Base-by-base conservation (phyloP, 1,140 invertebrate species). In the Drosophila sproati region DNA sequence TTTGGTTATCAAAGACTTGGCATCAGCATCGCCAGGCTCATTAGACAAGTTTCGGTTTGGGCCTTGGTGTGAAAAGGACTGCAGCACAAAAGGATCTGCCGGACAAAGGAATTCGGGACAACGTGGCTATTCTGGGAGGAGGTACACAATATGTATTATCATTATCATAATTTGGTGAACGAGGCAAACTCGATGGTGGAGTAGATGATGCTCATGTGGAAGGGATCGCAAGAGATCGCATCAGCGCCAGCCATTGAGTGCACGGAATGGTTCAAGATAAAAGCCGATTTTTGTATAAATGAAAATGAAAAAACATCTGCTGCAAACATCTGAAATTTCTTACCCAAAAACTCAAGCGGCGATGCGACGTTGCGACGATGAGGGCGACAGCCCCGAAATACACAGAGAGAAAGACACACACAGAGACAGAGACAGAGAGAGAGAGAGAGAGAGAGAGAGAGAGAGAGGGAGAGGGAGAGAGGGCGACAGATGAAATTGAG, bases 271-370 rank as follows among this genome's bases (percentile, higher is more conserved):
- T 66, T 62, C 54, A 67, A 77, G 77, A 78, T 74, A 80, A 80
- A 80, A 80, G 78, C 74, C 70, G 78, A 77, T 77, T 79, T 76
- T 62, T 45, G 52, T 43, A 64, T 43, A 66, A 72, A 72, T 72
- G 61, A 62, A 77, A 73, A 66, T 66, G 61, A 60, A 77, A 74
- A 78, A 80, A 80, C 78, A 80, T 77, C 78, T 80, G 78, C 78
- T 78, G 71, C 78, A 80, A 80, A 70, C 78, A 80, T 80, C 78
- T 74, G 61, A 80, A 80, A 78, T 68, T 77, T 70, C 63, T 66
- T 72, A 61, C 32, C 56, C 69, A 50, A 67, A 77, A 77, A 72
- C 61, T 63, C 68, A 60, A 29, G 29, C 51, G 45, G n/a, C 43
- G 7, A 31, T 28, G 52, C 64, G 34, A 20, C 20, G 20, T 20